A percentile compares a stretch with the other conserved stretches of the same genome.
Evolutionary conservation across 2,113 vertebrate genomes (phyloP).

Genomic region (Eudyptes chrysolophus): DNA sequence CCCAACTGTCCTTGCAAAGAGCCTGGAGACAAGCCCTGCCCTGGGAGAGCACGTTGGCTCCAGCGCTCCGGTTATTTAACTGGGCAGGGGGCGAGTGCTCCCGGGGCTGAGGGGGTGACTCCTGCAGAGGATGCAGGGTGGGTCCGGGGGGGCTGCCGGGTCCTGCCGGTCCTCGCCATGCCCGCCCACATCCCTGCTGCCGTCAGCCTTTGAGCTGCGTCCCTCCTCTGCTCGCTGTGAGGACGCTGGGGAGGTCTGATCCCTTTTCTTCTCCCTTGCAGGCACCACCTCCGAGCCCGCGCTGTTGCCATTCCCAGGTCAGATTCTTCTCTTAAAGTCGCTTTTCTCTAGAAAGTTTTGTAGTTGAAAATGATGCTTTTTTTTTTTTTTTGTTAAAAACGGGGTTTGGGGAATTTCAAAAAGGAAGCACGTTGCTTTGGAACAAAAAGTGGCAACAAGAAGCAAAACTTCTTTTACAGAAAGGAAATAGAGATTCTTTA

Average conservation of each 20-base stretch:
- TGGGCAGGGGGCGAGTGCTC: background rate
- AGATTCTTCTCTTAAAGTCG: background rate
- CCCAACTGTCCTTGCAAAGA: background rate
- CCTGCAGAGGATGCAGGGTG: too few relatives aligned
- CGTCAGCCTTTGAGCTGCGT: background rate
- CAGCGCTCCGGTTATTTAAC: background rate
- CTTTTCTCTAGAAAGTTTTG: background rate
- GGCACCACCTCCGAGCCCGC: conserved; percentile 31
- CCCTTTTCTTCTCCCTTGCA: conserved; percentile 52
- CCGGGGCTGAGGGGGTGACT: background rate
- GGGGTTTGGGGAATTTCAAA: background rate
- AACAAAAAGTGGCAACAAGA: background rate
- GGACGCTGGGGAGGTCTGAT: background rate
- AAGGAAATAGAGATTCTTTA: background rate
- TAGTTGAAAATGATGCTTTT: background rate
- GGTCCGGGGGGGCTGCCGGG: background rate
- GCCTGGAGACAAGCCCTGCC: background rate
- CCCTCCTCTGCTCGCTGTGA: background rate
- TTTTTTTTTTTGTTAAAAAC: background rate
- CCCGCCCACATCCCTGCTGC: background rate
- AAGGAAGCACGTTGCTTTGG: background rate
- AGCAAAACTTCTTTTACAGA: background rate
- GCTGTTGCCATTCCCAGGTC: conserved; percentile 68
- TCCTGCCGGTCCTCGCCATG: background rate
- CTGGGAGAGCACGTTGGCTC: background rate